Evolutionary conservation across 2,113 vertebrate species (phyloP), one percentile per base, ranked within the genome.

Genomic region (Hyla sarda): DNA sequence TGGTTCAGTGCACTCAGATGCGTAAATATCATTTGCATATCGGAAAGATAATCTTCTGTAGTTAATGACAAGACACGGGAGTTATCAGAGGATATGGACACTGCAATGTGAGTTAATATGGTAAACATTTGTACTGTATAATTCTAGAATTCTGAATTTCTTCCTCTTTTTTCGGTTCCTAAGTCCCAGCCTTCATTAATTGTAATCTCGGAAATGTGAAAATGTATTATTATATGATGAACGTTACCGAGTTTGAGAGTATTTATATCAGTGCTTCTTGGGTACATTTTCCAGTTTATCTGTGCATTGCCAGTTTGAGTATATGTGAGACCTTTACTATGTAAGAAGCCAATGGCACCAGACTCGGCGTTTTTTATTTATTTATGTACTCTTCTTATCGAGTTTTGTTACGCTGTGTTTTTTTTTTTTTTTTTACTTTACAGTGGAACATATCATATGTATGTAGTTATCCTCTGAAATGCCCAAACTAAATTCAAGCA

Each of bases 21-120:
- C 77, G 60, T 60, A 80, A 80, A 80, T 80, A 80, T 60, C 10
- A 80, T 80, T 80, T 80, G 77, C 54, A 80, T 80, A 80, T 80
- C 77, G 58, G 54, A 41, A 60, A 80, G 32, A 80, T 80, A 41
- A 80, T 80, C 77, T 80, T 58, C 52, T 41, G 77, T 60, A 80
- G 77, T 41, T 80, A 54, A 80, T 41, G 30, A 60, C 77, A 60
- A 34, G 30, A 80, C 77, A 80, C 56, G 9, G 34, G 34, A 37
- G 13, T 80, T 60, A 80, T 80, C 77, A 80, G 54, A 60, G 77
- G 54, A 60, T 80, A 41, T 58, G 77, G 77, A 80, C 34, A n/a
- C 28, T 80, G 54, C 21, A 80, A 60, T 58, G 25, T 60, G 32
- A 25, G 32, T 60, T 6, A 41, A 60, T 60, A 25, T 60, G 11